Conservation (phyloP, 2,113 vertebrate genomes). For the Colossoma macropomum region DNA sequence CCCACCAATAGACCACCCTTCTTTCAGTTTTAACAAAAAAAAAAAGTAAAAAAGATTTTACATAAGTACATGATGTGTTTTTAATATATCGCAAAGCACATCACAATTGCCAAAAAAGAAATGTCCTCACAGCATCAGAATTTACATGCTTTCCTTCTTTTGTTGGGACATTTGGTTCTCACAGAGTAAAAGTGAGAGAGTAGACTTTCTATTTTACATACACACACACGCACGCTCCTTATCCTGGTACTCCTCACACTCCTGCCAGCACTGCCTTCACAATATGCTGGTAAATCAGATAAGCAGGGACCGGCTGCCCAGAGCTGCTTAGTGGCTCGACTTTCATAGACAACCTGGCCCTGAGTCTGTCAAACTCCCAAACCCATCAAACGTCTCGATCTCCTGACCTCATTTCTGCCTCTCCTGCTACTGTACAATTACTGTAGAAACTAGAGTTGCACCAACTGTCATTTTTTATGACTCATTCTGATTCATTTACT, state of each 20-base stretch:
- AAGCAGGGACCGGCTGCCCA: constrained; percentile 19
- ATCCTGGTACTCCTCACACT: not conserved
- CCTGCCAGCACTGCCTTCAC: constrained; percentile 25
- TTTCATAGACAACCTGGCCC: constrained; percentile 9
- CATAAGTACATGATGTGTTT: no score
- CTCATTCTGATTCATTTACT: no score
- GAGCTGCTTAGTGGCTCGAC: constrained; percentile 27
- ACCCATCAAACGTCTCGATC: constrained; percentile 20
- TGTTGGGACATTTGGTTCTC: not conserved
- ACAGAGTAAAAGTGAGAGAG: not conserved
- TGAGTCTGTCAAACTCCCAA: not conserved
- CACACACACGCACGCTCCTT: constrained; percentile 11
- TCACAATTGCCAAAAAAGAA: no score
- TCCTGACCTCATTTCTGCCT: constrained; percentile 32
- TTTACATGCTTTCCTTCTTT: not conserved
- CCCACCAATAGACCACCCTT: no score
- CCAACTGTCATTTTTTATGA: no score
- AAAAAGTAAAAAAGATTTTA: no score
- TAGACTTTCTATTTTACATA: not conserved
- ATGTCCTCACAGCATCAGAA: no score
- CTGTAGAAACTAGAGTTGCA: not conserved
- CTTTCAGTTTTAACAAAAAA: no score
- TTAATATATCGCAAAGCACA: no score
- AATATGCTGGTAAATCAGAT: constrained; percentile 50
- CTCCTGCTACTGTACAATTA: not conserved